Evolutionary conservation across 2,888 invertebrate genomes (phyloP).

Genomic region (Andrena bicolor): DNA sequence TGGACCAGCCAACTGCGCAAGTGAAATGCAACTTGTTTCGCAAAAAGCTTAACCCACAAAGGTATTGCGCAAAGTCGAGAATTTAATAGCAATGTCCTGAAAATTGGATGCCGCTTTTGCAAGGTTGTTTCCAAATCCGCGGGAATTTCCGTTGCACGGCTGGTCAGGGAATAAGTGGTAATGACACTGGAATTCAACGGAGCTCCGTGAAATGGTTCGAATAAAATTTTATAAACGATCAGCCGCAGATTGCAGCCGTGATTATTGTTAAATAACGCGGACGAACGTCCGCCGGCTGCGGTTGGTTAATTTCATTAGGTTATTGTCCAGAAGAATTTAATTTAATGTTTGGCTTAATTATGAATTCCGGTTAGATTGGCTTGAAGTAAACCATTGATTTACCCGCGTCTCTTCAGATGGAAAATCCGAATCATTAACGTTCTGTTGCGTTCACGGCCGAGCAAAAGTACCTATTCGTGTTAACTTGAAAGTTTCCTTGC

Average conservation of each 20-base stretch:
- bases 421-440: not conserved
- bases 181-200: conserved; percentile 14
- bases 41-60: not conserved
- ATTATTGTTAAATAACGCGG: conserved; percentile 36
- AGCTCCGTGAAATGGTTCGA: conserved; percentile 17
- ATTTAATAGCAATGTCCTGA: not conserved
- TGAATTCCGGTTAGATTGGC: conserved; percentile 7
- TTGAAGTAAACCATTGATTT: not conserved
- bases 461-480: not conserved
- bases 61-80: not conserved
- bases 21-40: not conserved
- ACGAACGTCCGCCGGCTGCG: not conserved
- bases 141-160: conserved; percentile 6
- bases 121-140: conserved; percentile 10
- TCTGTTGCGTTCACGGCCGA: not conserved
- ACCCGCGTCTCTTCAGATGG: not conserved
- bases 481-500: not conserved
- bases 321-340: conserved; percentile 22
- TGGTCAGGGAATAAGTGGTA: conserved; percentile 20
- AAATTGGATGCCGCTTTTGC: not conserved
- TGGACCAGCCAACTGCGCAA: not conserved
- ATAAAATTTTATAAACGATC: conserved; percentile 30
- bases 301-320: conserved; percentile 26
- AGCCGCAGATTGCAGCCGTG: not conserved
- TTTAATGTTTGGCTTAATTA: conserved; percentile 21